Conservation (phyloP, 2,888 invertebrate genomes). For the Stenurella melanura region DNA sequence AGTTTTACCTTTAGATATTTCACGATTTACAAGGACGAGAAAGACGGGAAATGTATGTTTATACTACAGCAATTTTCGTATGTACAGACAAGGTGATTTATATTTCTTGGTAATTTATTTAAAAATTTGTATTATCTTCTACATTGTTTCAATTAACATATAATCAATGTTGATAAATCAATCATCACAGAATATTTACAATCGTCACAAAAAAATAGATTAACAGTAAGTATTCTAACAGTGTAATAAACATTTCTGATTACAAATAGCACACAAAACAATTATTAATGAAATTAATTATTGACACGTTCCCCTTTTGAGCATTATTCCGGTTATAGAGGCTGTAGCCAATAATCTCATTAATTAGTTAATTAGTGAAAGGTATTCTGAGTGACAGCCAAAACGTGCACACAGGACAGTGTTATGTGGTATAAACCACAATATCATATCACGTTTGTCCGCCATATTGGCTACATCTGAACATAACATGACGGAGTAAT, state of each 20-base stretch:
- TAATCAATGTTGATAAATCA: too few species aligned
- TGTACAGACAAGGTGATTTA: too few species aligned
- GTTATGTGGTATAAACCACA: slow-evolving; percentile 59
- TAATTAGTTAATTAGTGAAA: slow-evolving; percentile 66
- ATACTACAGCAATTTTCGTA: too few species aligned
- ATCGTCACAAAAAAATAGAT: too few species aligned
- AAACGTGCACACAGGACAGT: slow-evolving; percentile 57
- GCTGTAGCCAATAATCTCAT: slow-evolving; percentile 62
- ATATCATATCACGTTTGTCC: slow-evolving; percentile 52
- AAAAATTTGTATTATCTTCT: too few species aligned
- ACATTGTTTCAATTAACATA: too few species aligned
- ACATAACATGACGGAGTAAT: slow-evolving; percentile 12
- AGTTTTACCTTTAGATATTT: too few species aligned
- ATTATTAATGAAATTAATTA: slow-evolving; percentile 34
- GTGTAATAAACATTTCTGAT: neutral
- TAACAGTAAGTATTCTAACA: too few species aligned
- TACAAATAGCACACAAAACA: neutral
- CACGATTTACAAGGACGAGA: too few species aligned
- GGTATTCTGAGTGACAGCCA: slow-evolving; percentile 67
- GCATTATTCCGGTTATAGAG: slow-evolving; percentile 36
- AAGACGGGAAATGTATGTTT: too few species aligned
- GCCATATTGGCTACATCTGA: slow-evolving; percentile 48
- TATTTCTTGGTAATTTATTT: too few species aligned
- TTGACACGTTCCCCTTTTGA: slow-evolving; percentile 21
- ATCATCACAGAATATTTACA: too few species aligned